phyloP scores from a whole-genome alignment of 2,888 invertebrate genomes.

The Danaus chrysippus region DNA sequence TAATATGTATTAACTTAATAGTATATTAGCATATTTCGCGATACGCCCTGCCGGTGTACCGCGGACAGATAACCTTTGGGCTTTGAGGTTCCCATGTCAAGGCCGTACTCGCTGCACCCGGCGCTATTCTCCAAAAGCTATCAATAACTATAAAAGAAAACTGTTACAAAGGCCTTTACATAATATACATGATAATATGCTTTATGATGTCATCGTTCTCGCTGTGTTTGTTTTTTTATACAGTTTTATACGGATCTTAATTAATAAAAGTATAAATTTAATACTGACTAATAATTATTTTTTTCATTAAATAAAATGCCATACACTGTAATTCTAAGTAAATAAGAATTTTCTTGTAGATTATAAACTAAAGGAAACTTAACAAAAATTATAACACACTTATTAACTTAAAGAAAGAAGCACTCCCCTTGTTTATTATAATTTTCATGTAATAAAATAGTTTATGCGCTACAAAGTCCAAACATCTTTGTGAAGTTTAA shows the following conservation, averaged over 20 bases:
- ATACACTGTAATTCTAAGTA: too few species aligned
- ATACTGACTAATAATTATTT: too few species aligned
- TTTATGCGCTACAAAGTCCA: too few species aligned
- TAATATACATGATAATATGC: not conserved
- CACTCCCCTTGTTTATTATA: too few species aligned
- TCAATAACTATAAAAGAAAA: slow-evolving; percentile 38
- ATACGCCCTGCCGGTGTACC: not conserved
- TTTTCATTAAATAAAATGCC: too few species aligned
- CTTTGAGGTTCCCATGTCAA: slow-evolving; percentile 26
- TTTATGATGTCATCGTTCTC: too few species aligned
- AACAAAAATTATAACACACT: not conserved
- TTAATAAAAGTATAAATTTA: too few species aligned
- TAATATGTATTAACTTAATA: not conserved
- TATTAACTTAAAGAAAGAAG: not conserved
- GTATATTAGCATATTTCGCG: not conserved
- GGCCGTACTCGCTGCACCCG: slow-evolving; percentile 33
- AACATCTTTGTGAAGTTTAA: too few species aligned
- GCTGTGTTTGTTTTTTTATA: too few species aligned
- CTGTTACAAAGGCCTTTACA: slow-evolving; percentile 12
- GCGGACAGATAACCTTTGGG: slow-evolving; percentile 22
- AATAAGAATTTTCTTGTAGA: not conserved
- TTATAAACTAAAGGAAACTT: not conserved
- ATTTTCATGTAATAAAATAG: too few species aligned
- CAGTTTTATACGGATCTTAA: too few species aligned
- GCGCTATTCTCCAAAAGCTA: slow-evolving; percentile 35